phyloP scores from a whole-genome alignment of 2,797 vertebrate species.

The Mustela erminea region DNA sequence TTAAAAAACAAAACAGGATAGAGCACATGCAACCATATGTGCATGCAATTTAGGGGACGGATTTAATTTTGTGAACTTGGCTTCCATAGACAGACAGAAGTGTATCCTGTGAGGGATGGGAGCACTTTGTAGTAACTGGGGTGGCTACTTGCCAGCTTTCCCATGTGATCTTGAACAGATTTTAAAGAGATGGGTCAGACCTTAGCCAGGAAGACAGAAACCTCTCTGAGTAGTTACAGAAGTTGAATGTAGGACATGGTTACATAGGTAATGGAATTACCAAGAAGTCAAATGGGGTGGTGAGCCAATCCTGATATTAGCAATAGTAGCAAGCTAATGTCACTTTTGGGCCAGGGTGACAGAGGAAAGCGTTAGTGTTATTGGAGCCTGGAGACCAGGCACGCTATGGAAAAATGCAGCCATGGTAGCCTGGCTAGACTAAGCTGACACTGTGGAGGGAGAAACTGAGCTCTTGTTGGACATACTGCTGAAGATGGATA shows the following conservation, averaged over 20 bases:
- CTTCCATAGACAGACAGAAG: not conserved
- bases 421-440: not conserved
- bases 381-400: not conserved
- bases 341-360: not conserved
- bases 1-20: not conserved
- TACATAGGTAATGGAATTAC: not conserved
- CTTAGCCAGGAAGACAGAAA: not conserved
- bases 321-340: not conserved
- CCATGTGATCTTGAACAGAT: not conserved
- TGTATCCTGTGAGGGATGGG: not conserved
- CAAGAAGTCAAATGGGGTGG: not conserved
- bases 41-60: not conserved
- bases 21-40: not conserved
- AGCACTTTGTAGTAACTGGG: not conserved
- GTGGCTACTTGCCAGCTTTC: not conserved
- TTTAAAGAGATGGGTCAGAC: not conserved
- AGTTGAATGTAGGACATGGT: not conserved
- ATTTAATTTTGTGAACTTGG: conserved; percentile 33
- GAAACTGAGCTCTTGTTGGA: not conserved
- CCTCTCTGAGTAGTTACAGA: not conserved
- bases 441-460: not conserved
- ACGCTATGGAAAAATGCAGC: not conserved
- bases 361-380: not conserved
- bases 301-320: not conserved
- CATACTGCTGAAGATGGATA: not conserved